Evolutionary conservation across 2,797 vertebrate genomes (phyloP), one percentile per base, ranked within the genome.

Genomic region (Myotis planiceps): DNA sequence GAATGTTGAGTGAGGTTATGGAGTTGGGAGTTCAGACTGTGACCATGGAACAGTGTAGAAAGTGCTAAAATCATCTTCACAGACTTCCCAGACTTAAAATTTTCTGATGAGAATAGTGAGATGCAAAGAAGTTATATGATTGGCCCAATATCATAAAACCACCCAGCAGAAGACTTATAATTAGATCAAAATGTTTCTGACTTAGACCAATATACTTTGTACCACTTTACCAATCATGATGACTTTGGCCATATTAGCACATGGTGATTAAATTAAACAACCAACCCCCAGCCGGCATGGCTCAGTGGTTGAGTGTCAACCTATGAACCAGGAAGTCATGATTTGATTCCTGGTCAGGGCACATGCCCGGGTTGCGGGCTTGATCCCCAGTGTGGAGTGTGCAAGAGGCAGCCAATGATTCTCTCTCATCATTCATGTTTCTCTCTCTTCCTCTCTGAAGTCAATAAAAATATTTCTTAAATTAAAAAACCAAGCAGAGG

Each of bases 191-290:
- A 1, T 18, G 27, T 25, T 74, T 93, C 32, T 93, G n/a, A 96
- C 69, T 88, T 91, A 55, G 66, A 2, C 51, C 66, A 49, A 79
- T 68, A 58, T 37, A 68, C 37, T 76, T 53, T 65, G 19, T 27
- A 87, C 42, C 16, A 66, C 45, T 92, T 90, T 53, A 45, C 80
- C 39, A 82, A 19, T 65, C 71, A 85, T 39, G 34, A 69, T 32
- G 45, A 84, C 25, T 6, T 80, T 92, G 55, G 34, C 39, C 45
- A 90, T 75, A 79, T 69, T 49, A 88, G 65, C 25, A 82, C 45
- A 87, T 5, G 1, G 65, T 76, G 94, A 90, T 69, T 72, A 80
- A 85, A 81, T 68, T 72, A 92, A 87, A 96, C 39, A 89, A 90
- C 47, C 13, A 60, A 60, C 12, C 13, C 27, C 23, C 27, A 14